A percentile compares a stretch with the other conserved stretches of the same genome.
Conservation (phyloP, 2,888 invertebrate species). For the Xanthorhoe designata region DNA sequence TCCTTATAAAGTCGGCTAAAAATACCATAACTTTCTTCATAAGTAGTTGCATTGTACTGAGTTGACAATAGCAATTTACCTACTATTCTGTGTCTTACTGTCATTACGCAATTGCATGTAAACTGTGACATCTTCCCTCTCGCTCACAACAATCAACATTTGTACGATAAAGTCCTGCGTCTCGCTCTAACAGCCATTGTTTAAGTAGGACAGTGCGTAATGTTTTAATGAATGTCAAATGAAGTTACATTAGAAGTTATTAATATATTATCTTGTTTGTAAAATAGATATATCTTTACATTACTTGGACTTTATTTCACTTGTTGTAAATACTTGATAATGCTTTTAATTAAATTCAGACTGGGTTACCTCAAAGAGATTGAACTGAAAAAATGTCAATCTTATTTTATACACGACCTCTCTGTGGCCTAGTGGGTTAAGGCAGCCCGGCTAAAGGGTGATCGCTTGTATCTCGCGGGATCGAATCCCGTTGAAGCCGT, state of each 20-base stretch:
- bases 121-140: conserved; percentile 54
- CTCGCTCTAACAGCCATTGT: conserved; percentile 22
- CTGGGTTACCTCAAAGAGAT: too few species aligned
- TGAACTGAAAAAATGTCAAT: too few species aligned
- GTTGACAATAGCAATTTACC: conserved; percentile 8
- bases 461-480: too few species aligned
- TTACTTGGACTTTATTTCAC: too few species aligned
- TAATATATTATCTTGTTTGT: neutral
- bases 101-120: conserved; percentile 60
- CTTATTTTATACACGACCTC: too few species aligned
- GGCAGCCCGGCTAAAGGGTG: too few species aligned
- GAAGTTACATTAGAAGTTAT: conserved; percentile 8
- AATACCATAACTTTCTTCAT: conserved; percentile 21
- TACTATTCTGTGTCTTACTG: conserved; percentile 39
- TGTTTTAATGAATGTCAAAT: conserved; percentile 18
- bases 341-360: too few species aligned
- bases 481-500: too few species aligned
- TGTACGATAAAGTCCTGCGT: conserved; percentile 9
- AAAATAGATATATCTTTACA: too few species aligned
- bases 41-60: conserved; percentile 23
- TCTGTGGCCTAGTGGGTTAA: too few species aligned
- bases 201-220: conserved; percentile 20
- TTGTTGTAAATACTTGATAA: too few species aligned
- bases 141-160: conserved; percentile 33
- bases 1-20: too few species aligned